phyloP scores from a whole-genome alignment of 2,888 invertebrate species.

The Coelopa pilipes region DNA sequence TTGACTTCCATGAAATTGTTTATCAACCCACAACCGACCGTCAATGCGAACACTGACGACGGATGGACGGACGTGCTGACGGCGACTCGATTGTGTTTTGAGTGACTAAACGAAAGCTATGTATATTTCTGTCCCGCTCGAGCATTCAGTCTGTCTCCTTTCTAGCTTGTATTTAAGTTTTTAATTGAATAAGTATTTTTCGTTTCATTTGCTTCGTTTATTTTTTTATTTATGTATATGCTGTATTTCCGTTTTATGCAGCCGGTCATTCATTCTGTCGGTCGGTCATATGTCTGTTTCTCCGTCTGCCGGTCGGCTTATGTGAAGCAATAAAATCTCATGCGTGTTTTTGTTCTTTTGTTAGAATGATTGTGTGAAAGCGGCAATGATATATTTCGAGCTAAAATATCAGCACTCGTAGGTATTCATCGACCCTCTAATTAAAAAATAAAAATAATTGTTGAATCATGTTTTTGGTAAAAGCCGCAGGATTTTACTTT shows the following conservation, averaged over 20 bases:
- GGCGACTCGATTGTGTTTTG: no score
- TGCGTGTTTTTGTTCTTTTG: neutral
- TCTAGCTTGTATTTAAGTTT: neutral
- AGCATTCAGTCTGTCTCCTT: conserved; percentile 22
- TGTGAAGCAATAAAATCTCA: neutral
- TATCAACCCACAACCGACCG: neutral
- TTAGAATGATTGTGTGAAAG: neutral
- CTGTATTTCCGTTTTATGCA: conserved; percentile 20
- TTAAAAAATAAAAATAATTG: conserved; percentile 6
- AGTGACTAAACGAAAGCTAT: conserved; percentile 4
- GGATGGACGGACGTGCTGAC: no score
- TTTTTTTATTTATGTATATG: conserved; percentile 8
- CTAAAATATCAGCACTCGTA: neutral
- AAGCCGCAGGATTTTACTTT: no score
- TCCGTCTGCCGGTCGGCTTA: no score
- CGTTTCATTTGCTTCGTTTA: conserved; percentile 2
- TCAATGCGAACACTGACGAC: conserved; percentile 1
- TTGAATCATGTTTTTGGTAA: neutral
- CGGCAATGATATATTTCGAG: neutral
- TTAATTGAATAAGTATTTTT: conserved; percentile 27
- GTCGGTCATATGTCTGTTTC: neutral
- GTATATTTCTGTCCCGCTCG: neutral
- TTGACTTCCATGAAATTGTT: conserved; percentile 31
- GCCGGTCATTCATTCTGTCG: neutral
- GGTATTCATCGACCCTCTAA: conserved; percentile 24